phyloP scores from a whole-genome alignment of 2,888 invertebrate species.

The Drosophila macrospina region DNA sequence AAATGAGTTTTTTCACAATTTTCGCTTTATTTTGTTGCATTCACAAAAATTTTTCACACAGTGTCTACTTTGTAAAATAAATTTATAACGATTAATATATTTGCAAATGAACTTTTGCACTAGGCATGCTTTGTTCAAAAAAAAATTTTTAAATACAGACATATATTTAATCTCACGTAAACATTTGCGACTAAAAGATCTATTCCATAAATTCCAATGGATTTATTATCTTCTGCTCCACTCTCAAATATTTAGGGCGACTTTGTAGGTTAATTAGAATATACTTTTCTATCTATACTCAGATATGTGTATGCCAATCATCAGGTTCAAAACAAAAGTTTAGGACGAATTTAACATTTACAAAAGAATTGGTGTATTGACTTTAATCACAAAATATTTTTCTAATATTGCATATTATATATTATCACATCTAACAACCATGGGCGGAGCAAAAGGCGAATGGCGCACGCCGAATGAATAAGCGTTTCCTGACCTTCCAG shows the following conservation, averaged over 20 bases:
- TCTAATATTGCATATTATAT: conserved; percentile 75
- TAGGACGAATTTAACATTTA: not conserved
- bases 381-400: conserved; percentile 39
- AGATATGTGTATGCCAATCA: too few species aligned
- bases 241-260: too few species aligned
- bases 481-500: conserved; percentile 74
- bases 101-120: not conserved
- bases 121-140: conserved; percentile 26
- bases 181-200: too few species aligned
- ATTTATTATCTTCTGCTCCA: too few species aligned
- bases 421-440: conserved; percentile 84
- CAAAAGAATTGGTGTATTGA: not conserved
- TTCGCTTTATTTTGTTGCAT: conserved; percentile 29
- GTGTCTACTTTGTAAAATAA: conserved; percentile 30
- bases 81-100: conserved; percentile 23
- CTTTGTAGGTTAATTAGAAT: too few species aligned
- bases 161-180: too few species aligned
- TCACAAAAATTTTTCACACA: conserved; percentile 55
- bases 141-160: too few species aligned
- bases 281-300: too few species aligned
- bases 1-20: conserved; percentile 26
- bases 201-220: too few species aligned
- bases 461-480: conserved; percentile 84
- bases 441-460: conserved; percentile 80
- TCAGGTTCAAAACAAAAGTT: not conserved